phyloP scores from a whole-genome alignment of 2,888 invertebrate species.

The Adela reaumurella region DNA sequence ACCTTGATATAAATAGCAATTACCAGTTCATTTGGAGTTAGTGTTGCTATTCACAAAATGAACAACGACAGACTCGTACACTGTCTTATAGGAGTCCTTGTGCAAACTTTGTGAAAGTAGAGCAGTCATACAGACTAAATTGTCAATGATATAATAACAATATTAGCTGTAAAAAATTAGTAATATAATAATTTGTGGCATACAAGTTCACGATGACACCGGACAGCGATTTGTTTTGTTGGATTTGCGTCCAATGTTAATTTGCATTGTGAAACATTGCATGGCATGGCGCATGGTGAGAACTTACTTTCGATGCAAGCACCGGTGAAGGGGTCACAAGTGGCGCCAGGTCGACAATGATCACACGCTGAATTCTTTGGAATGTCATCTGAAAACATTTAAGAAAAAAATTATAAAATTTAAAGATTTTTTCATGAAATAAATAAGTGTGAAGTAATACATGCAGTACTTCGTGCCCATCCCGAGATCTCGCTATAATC shows the following conservation, averaged over 20 bases:
- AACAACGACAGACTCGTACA: constrained; percentile 34
- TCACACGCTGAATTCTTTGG: constrained; percentile 54
- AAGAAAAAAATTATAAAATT: no score
- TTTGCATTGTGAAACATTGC: neutral
- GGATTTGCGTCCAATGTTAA: neutral
- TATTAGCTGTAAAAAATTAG: neutral
- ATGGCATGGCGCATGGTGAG: no score
- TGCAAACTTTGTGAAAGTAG: constrained; percentile 21
- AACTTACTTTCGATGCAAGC: constrained; percentile 81
- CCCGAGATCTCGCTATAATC: no score
- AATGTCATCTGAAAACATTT: constrained; percentile 18
- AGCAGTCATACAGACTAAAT: neutral
- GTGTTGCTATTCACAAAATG: constrained; percentile 46
- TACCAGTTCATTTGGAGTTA: constrained; percentile 55
- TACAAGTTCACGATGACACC: neutral
- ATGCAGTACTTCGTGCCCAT: no score
- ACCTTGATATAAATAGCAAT: constrained; percentile 40
- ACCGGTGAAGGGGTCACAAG: constrained; percentile 75
- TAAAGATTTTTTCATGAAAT: no score
- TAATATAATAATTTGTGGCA: constrained; percentile 1
- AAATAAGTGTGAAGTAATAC: no score
- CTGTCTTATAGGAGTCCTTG: constrained; percentile 31
- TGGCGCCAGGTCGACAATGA: constrained; percentile 74
- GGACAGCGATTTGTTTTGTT: neutral
- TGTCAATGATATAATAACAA: neutral